Evolutionary conservation across 1,140 invertebrate species (phyloP).

Genomic region (Heliconius congener): DNA sequence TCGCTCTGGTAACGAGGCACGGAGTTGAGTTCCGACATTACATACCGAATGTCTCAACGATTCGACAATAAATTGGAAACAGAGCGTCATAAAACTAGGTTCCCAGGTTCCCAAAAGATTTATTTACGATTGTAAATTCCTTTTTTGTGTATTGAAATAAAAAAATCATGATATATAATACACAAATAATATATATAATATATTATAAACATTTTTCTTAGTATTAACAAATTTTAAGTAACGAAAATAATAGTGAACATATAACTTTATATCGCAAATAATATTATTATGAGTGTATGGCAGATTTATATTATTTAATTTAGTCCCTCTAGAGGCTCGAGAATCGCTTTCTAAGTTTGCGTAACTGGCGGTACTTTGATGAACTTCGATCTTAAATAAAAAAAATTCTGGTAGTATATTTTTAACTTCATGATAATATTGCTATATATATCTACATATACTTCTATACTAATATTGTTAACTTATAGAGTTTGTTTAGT

Average conservation of each 20-base stretch:
- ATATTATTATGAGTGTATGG: slow-evolving; percentile 21
- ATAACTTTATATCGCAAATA: slow-evolving; percentile 24
- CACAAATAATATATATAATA: no score
- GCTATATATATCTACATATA: not conserved
- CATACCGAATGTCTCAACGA: no score
- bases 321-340: slow-evolving; percentile 14
- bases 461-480: not conserved
- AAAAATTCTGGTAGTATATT: not conserved
- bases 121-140: no score
- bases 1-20: no score
- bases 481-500: no score
- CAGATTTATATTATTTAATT: slow-evolving; percentile 31
- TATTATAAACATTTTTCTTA: no score
- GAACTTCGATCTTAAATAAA: not conserved
- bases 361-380: slow-evolving; percentile 23
- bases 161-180: no score
- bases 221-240: not conserved
- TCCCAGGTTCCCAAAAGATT: no score
- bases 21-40: no score
- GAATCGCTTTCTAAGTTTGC: slow-evolving; percentile 31
- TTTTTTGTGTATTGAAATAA: no score
- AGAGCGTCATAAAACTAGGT: no score
- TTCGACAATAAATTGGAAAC: no score
- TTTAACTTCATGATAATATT: not conserved
- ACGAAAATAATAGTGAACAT: not conserved